Conservation (phyloP, 1,140 invertebrate species). For the Meloidogyne exigua region DNA sequence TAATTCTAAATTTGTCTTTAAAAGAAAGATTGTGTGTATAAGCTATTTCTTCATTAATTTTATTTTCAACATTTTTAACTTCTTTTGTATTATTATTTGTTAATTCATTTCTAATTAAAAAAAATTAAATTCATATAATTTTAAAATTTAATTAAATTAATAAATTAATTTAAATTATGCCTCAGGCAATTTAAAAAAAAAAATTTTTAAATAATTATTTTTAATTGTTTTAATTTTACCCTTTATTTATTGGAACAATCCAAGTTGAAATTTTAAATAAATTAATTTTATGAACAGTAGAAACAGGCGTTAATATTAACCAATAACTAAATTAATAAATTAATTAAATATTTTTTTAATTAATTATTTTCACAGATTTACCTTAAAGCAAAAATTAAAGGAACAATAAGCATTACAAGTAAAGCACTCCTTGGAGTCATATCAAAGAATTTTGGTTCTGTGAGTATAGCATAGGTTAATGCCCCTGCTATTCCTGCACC, state of each 20-base stretch:
- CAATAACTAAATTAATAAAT: slow-evolving; percentile 40
- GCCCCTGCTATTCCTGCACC: slow-evolving; percentile 58
- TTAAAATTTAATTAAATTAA: neutral
- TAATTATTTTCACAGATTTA: neutral
- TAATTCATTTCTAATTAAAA: neutral
- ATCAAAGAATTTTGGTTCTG: slow-evolving; percentile 42
- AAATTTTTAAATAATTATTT: no score
- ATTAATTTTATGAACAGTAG: slow-evolving; percentile 28
- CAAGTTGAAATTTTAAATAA: slow-evolving; percentile 35
- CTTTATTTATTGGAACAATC: slow-evolving; percentile 38
- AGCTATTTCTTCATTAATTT: slow-evolving; percentile 14
- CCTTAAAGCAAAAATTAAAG: slow-evolving; percentile 44
- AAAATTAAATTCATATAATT: no score
- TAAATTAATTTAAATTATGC: neutral
- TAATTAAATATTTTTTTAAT: neutral
- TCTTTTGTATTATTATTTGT: neutral
- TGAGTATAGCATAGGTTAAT: slow-evolving; percentile 41
- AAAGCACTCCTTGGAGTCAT: slow-evolving; percentile 37
- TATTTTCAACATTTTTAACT: neutral
- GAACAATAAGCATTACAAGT: slow-evolving; percentile 47
- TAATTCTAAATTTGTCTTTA: slow-evolving; percentile 14
- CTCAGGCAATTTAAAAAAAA: no score
- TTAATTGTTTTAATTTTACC: neutral
- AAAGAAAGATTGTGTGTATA: slow-evolving; percentile 15
- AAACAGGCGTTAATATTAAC: slow-evolving; percentile 33